Percentiles rank a stretch among this genome's conserved stretches.
Conservation (phyloP, 2,797 vertebrate species). For the Apodemus agrarius region DNA sequence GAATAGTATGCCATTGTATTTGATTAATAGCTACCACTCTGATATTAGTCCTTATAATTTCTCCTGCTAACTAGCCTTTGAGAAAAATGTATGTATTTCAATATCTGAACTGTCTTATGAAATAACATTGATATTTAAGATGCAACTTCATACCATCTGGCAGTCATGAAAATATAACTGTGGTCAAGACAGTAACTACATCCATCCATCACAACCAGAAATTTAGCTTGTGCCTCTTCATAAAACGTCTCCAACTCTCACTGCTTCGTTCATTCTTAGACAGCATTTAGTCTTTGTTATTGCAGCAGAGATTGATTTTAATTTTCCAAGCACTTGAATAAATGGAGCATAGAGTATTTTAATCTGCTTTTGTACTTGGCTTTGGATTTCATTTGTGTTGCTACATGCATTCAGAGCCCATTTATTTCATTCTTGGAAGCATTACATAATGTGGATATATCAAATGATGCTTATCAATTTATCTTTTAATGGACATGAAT, state of each 20-base stretch:
- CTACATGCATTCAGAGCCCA: neutral
- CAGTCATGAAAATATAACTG: neutral
- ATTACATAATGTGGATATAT: neutral
- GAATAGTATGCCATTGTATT: neutral
- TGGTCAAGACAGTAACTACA: neutral
- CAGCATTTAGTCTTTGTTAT: neutral
- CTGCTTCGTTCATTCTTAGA: neutral
- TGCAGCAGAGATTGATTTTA: neutral
- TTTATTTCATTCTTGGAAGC: neutral
- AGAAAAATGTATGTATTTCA: neutral
- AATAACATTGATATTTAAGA: neutral
- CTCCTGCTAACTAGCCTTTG: neutral
- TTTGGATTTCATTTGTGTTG: neutral
- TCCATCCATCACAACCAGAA: neutral
- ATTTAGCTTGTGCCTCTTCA: neutral
- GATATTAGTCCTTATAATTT: neutral
- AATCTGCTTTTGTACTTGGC: neutral
- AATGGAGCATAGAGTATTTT: neutral
- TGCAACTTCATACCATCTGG: neutral
- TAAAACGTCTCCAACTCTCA: neutral
- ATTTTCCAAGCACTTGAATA: neutral
- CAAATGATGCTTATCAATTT: neutral
- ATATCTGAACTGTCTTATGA: neutral
- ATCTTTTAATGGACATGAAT: neutral
- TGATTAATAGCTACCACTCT: neutral